Base-by-base conservation (phyloP, 2,888 invertebrate genomes). In the Andrena bicolor region DNA sequence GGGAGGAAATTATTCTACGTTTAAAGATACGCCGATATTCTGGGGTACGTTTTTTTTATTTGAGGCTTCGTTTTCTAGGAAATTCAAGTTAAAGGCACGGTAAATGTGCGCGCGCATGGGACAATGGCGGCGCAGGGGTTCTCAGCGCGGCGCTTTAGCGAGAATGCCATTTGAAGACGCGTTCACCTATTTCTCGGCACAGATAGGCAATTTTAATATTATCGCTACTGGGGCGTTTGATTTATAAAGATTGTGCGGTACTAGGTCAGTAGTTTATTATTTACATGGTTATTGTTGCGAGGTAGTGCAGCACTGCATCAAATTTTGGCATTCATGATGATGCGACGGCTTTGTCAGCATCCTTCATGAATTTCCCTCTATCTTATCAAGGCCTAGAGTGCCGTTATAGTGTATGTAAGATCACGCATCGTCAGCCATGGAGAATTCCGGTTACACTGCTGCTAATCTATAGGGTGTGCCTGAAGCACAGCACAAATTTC, bases 291-390 rank as follows among this genome's bases (percentile, higher is more conserved):
- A 49, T 61, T 16, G 48, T 49, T 61, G n/a, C n/a, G 48, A 28
- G 60, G 16, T 20, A 49, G 48, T 16, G 35, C 28, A 20, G 20
- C n/a, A 20, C 30, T 10, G 28, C n/a, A 13, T 61, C 60, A 30
- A 58, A 65, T 65, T 41, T 56, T 26, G 26, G 3, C 2, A 60
- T 41, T 8, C 16, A 2, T 2, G 58, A 32, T 16, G 26, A 7
- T 16, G 16, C 41, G 20, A 2, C 5, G 30, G 48, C 32, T 49
- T 68, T 68, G 68, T 75, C 68, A 23, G 26, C 49, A 10, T 60
- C 49, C 20, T 68, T 20, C n/a, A n/a, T 16, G 16, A 58, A 30
- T 65, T 73, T 74, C n/a, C 8, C 26, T 28, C 5, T 64, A 23
- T 35, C 56, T 23, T 73, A 65, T 41, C 23, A 5, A 56, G 56